Evolutionary conservation across 2,113 vertebrate genomes (phyloP), one percentile per base, ranked within the genome.

Genomic region (Pampusana beccarii): DNA sequence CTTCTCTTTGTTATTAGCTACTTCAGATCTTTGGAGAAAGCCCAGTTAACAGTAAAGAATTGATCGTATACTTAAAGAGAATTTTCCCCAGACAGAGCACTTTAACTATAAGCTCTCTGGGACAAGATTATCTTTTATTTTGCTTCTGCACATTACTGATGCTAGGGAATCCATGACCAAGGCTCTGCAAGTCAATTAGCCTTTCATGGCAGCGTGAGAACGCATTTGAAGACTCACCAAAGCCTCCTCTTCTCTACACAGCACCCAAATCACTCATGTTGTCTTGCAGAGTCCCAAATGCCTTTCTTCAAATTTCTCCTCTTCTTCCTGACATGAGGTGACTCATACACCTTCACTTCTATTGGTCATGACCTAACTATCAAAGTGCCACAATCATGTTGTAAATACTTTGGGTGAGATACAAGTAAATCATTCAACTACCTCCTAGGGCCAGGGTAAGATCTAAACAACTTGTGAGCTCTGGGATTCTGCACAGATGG

Each of bases 11-110:
- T 65, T 70, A 66, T 86, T 93, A 78, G 56, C 51, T 71, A 24
- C 33, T 92, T 88, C 57, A 86, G 51, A 46, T 66, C 50, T 93
- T 89, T 53, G 46, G 65, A 91, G 77, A 95, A 93, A 93, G 61
- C 24, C 65, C 42, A 81, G 48, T 60, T 89, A 77, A 70, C 50
- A 88, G 75, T 64, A 54, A 86, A 80, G 42, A 88, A 64, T 3
- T 64, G 34, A 84, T 91, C 69, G 64, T 5, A 33, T 38, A 81
- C 73, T 82, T 72, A 69, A 69, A 72, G 26, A 34, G 34, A 90
- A 60, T 53, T 93, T 91, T 81, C 14, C 33, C 48, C 29, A 79
- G 50, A 62, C 9, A 67, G 34, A 87, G 26, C 11, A 69, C 77
- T 78, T 78, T 17, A 57, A 31, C 53, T 36, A 53, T 25, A 88